Evolutionary conservation across 2,797 vertebrate species (phyloP).

Genomic region (Peromyscus eremicus): DNA sequence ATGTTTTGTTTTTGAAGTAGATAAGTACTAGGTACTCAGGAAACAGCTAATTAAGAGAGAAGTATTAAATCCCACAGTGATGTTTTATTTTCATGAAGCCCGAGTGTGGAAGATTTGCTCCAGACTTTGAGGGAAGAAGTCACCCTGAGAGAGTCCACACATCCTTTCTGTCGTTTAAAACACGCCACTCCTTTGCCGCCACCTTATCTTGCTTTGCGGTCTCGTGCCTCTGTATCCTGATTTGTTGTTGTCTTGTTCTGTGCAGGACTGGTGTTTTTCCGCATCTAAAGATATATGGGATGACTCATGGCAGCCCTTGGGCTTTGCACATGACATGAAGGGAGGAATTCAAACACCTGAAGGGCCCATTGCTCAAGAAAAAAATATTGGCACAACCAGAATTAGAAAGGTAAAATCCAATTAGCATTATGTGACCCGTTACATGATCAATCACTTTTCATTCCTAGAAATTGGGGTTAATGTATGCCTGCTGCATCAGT

Average conservation of each 20-base stretch:
- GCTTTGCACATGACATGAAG: conserved; percentile 53
- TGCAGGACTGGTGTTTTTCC: conserved; percentile 70
- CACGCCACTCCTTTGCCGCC: background rate
- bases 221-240: background rate
- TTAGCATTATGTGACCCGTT: background rate
- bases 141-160: background rate
- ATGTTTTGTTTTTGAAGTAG: background rate
- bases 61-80: background rate
- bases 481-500: background rate
- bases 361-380: conserved; percentile 50
- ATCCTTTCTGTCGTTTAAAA: background rate
- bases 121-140: background rate
- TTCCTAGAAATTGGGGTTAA: conserved; percentile 55
- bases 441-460: background rate
- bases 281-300: conserved; percentile 57
- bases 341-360: conserved; percentile 57
- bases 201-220: background rate
- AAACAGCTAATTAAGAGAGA: conserved; percentile 41
- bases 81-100: background rate
- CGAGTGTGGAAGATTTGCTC: background rate
- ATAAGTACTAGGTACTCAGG: conserved; percentile 5
- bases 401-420: conserved; percentile 67
- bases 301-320: conserved; percentile 68
- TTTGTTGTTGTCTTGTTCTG: background rate
- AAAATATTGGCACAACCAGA: background rate